Evolutionary conservation across 2,113 vertebrate genomes (phyloP), one percentile per base, ranked within the genome.

Genomic region (Xiphophorus maculatus): DNA sequence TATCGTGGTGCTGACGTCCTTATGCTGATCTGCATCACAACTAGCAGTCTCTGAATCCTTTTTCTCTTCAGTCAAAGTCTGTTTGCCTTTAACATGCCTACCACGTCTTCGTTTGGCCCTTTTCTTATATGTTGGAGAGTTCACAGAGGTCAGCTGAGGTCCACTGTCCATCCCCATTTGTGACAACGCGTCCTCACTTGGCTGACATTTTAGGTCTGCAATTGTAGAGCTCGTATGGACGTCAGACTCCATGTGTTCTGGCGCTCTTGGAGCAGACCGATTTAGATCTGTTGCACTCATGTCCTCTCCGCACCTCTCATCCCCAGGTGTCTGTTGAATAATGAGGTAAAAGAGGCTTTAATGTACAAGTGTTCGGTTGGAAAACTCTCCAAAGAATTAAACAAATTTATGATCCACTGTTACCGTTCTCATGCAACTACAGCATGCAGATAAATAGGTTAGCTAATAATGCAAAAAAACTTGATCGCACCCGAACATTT

Each of bases 301-400:
- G 29, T 64, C 79, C 30, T 90, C 79, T 75, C 33, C 32, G 58
- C 65, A 76, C 37, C 14, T 35, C 12, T 66, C 72, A 40, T 68
- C 61, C 64, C 84, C 62, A 17, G 79, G 8, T 32, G 42, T 77
- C 92, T 93, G 74, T n/a, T 15, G 63, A 78, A 68, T 25, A 61
- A 40, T 62, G 44, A 51, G 69, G 22, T 6, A 58, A 58, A 25
- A 58, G 7, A 58, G 51, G 22, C 51, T n/a, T n/a, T 17, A 48
- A 48, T 7, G 44, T 5, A 19, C 17, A 15, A 48, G 17, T 48
- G 44, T 7, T 48, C 6, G 3, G 44, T 17, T 48, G 44, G 15
- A 17, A 48, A 48, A 44, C 42, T 44, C 14, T 48, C 5, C 17
- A 19, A 17, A 48, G 5, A 48, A 19, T 2, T 6, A 19, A 7